Conservation (phyloP, 2,888 invertebrate genomes). For the Phragmatobia fuliginosa region DNA sequence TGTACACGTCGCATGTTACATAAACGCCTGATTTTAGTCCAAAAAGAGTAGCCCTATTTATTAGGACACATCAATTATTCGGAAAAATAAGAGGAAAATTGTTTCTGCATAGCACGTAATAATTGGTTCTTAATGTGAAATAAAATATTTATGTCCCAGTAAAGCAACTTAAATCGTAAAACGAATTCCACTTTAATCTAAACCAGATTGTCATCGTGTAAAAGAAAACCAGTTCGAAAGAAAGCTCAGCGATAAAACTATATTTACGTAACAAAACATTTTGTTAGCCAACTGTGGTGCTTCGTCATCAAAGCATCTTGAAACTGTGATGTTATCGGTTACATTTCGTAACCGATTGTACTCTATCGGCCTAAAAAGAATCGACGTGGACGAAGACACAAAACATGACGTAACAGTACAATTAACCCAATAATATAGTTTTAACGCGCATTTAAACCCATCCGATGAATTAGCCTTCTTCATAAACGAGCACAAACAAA, state of each 20-base stretch:
- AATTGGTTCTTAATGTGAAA: background rate
- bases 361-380: slow-evolving; percentile 65
- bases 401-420: slow-evolving; percentile 25
- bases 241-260: slow-evolving; percentile 66
- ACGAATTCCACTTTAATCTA: slow-evolving; percentile 14
- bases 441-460: background rate
- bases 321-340: slow-evolving; percentile 74
- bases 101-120: background rate
- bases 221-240: slow-evolving; percentile 55
- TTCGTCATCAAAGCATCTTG: slow-evolving; percentile 77
- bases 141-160: background rate
- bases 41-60: no score
- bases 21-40: no score
- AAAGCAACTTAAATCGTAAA: background rate
- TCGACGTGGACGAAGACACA: slow-evolving; percentile 48
- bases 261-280: slow-evolving; percentile 74
- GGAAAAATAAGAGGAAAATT: background rate
- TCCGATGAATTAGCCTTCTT: background rate
- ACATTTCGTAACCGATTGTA: slow-evolving; percentile 74
- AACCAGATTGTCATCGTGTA: slow-evolving; percentile 21
- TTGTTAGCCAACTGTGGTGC: slow-evolving; percentile 64
- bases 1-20: no score
- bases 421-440: slow-evolving; percentile 2
- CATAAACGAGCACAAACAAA: background rate
- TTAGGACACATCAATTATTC: background rate